Percentiles rank a stretch among this genome's conserved stretches.
phyloP scores from a whole-genome alignment of 2,888 invertebrate species.

The Trisateles emortualis region DNA sequence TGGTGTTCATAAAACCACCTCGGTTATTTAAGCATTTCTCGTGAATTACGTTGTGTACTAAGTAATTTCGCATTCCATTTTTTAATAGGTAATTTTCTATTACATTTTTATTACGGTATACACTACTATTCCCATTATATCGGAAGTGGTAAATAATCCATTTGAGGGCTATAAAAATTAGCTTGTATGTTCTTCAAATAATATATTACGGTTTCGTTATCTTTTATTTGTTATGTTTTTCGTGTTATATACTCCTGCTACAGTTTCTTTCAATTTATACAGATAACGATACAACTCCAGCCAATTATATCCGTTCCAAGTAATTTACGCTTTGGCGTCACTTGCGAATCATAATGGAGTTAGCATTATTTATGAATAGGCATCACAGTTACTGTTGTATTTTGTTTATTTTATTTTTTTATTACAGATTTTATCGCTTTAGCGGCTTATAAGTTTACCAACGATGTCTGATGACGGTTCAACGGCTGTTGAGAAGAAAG shows the following conservation, averaged over 20 bases:
- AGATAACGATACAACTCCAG: background rate
- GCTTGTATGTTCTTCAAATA: background rate
- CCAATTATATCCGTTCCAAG: background rate
- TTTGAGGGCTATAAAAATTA: constrained; percentile 15
- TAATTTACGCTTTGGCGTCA: constrained; percentile 25
- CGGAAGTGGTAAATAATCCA: constrained; percentile 17
- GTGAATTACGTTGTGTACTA: constrained; percentile 3
- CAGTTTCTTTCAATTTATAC: no score
- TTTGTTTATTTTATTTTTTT: constrained; percentile 11
- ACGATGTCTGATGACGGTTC: constrained; percentile 86
- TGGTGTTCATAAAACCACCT: constrained; percentile 50
- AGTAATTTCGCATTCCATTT: constrained; percentile 1
- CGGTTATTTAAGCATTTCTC: constrained; percentile 16
- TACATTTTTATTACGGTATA: background rate
- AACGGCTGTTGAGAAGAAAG: constrained; percentile 84
- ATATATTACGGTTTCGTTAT: constrained; percentile 12
- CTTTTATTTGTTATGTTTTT: constrained; percentile 5
- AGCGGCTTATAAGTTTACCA: constrained; percentile 50
- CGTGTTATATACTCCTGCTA: background rate
- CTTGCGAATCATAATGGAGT: constrained; percentile 19
- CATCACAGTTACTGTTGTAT: background rate
- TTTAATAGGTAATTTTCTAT: background rate
- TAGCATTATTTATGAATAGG: constrained; percentile 1
- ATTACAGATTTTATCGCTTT: constrained; percentile 61
- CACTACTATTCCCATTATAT: background rate